Base-by-base conservation (phyloP, 2,888 invertebrate genomes). In the Kryphioiulus occultus region DNA sequence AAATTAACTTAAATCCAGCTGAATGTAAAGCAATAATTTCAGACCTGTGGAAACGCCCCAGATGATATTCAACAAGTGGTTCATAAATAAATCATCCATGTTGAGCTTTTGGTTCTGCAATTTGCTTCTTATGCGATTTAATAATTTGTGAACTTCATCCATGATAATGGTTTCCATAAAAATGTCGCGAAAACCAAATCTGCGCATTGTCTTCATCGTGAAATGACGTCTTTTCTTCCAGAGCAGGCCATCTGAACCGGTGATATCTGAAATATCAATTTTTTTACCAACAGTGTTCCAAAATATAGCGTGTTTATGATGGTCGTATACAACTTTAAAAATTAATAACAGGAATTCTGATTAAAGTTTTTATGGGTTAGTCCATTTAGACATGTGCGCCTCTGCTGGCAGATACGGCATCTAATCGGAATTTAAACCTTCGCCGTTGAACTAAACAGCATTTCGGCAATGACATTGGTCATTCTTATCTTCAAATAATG, bases 261-360 rank as follows among this genome's bases (percentile, higher is more conserved):
- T 39, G 84, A 84, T 35, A 42, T 84, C 84, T 84, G 22, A 84
- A 42, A 32, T 35, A 84, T 42, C 15, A 82, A 82, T 82, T 30
- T 4, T 68, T 68, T 68, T 39, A 9, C 39, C 3, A 3, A 47
- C 12, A 47, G 1, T 47, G 4, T 15, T 47, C 12, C 47, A 5
- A 47, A 47, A 47, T 39, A 47, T 42, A 42, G 42, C 10, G n/a
- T 42, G 10, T 42, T 42, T 42, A 42, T 42, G 42, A n/a, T n/a
- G n/a, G n/a, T n/a, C n/a, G n/a, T n/a, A n/a, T n/a, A n/a, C n/a
- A n/a, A n/a, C n/a, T n/a, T n/a, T n/a, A n/a, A n/a, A n/a, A n/a
- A n/a, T n/a, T n/a, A n/a, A n/a, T n/a, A n/a, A n/a, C n/a, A n/a
- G n/a, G n/a, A n/a, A n/a, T n/a, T n/a, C n/a, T n/a, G n/a, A n/a